These are phyloP conservation scores for Lasioglossum vierecki DNA, from an alignment of 2,888 invertebrate genomes.

Conservation along the genomic window DNA sequence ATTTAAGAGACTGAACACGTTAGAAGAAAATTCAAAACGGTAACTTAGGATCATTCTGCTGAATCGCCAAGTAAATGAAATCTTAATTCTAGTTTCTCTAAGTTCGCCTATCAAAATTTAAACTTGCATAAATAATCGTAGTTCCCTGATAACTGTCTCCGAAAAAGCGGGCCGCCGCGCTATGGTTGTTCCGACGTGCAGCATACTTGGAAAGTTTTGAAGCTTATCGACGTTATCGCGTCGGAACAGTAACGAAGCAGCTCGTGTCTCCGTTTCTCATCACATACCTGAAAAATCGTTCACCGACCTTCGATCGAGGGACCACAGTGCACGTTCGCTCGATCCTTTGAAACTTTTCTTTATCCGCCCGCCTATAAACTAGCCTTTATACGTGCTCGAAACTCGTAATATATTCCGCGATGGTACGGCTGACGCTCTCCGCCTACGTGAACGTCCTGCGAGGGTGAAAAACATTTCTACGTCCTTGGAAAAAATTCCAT, in stretches of 20 bases:
- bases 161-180: neutral
- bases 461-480: neutral
- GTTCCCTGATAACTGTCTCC: neutral
- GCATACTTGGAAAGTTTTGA: conserved; percentile 56
- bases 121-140: neutral
- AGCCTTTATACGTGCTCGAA: conserved; percentile 51
- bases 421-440: conserved; percentile 1
- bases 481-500: neutral
- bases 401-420: conserved; percentile 34
- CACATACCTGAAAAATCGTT: conserved; percentile 53
- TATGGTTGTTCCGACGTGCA: neutral
- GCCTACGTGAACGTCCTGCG: neutral
- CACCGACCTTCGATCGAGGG: conserved; percentile 13
- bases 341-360: conserved; percentile 41
- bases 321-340: conserved; percentile 40
- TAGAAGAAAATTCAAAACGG: neutral
- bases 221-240: conserved; percentile 64
- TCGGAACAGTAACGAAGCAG: conserved; percentile 51
- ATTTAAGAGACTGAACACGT: neutral
- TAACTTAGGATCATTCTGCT: neutral
- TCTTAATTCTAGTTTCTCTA: neutral
- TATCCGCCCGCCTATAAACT: conserved; percentile 42
- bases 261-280: conserved; percentile 27
- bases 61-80: neutral
- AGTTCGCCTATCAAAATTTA: conserved; percentile 1